phyloP scores from a whole-genome alignment of 2,113 vertebrate genomes.

The Agelaius phoeniceus region DNA sequence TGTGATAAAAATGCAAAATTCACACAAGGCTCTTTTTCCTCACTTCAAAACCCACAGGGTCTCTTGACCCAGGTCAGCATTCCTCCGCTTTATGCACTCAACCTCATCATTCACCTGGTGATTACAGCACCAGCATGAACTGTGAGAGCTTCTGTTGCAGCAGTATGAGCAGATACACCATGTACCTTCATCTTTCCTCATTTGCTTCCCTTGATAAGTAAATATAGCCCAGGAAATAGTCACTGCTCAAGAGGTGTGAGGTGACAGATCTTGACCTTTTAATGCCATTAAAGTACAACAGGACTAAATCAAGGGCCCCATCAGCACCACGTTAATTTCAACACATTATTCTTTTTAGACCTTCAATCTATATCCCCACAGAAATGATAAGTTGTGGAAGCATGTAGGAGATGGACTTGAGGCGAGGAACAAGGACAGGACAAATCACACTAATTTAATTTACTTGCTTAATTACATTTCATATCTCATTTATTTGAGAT shows the following conservation, averaged over 20 bases:
- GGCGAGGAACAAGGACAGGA: conserved; percentile 43
- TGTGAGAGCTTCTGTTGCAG: background rate
- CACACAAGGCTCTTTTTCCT: background rate
- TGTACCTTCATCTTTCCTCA: background rate
- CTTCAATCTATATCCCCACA: background rate
- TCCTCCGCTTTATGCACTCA: background rate
- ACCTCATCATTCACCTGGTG: background rate
- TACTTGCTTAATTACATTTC: conserved; percentile 67
- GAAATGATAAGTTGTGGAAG: conserved; percentile 12
- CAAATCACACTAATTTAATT: conserved; percentile 66
- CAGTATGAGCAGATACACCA: background rate
- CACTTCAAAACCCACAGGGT: background rate
- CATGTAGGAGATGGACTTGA: conserved; percentile 20
- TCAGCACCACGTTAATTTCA: background rate
- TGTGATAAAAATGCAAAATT: background rate
- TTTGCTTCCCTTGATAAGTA: background rate
- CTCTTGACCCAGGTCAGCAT: background rate
- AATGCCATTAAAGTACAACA: accelerated
- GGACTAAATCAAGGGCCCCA: background rate
- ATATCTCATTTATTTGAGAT: conserved; percentile 57
- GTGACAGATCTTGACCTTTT: background rate
- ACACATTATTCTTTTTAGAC: background rate
- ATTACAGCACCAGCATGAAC: background rate
- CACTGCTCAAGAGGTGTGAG: background rate
- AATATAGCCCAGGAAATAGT: background rate